Conservation (phyloP, 92 coral and sea anemone genomes). For the Porites cylindrica region DNA sequence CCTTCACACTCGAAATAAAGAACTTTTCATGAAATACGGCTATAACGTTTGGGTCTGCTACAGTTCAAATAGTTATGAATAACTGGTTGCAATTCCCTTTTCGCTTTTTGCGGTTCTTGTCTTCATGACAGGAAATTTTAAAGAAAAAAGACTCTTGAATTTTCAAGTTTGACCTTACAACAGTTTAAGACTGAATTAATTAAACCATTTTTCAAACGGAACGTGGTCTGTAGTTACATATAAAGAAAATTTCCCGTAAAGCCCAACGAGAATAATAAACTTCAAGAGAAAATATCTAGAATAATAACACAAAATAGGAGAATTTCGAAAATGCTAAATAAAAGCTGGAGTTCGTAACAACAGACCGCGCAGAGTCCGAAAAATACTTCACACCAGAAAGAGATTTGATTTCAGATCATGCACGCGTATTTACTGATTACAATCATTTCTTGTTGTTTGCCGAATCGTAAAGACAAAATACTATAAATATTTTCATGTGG, state of each 20-base stretch:
- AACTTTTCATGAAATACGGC: not conserved
- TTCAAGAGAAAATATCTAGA: too few species aligned
- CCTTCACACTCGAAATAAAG: not conserved
- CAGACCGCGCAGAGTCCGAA: conserved; percentile 24
- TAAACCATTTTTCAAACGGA: not conserved
- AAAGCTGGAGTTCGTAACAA: not conserved
- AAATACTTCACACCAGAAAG: conserved; percentile 29
- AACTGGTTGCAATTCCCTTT: not conserved
- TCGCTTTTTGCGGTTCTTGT: not conserved
- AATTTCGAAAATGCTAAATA: not conserved
- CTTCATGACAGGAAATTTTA: not conserved
- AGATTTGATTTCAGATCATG: conserved; percentile 21
- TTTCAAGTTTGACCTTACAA: not conserved
- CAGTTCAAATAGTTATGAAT: not conserved
- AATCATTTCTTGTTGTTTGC: conserved; percentile 35
- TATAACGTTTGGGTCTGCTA: not conserved
- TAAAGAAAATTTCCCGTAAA: not conserved
- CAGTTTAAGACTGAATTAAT: not conserved
- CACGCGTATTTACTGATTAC: conserved; percentile 22
- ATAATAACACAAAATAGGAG: not conserved
- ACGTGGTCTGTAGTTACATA: conserved; percentile 1
- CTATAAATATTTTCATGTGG: conserved; percentile 4
- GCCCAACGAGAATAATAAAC: not conserved
- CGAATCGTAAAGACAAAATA: conserved; percentile 10
- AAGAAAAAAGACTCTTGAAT: not conserved